Evolutionary conservation across 2,113 vertebrate species (phyloP).

Genomic region (Plestiodon gilberti): DNA sequence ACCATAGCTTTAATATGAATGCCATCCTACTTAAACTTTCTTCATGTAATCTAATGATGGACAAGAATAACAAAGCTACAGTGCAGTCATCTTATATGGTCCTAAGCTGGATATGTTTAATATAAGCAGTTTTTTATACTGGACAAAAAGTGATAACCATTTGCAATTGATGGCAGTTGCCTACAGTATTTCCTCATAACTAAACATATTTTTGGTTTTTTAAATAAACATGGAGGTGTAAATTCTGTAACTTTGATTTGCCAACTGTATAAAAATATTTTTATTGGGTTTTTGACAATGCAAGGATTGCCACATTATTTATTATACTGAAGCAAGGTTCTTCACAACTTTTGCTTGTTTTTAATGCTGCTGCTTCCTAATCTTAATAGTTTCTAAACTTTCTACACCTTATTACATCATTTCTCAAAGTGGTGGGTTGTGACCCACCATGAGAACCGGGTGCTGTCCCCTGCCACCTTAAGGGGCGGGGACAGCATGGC

Average conservation of each 20-base stretch:
- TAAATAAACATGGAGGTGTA: neutral
- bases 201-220: neutral
- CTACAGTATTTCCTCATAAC: neutral
- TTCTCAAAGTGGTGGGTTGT: too few species aligned
- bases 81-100: neutral
- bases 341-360: neutral
- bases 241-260: neutral
- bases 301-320: neutral
- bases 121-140: neutral
- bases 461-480: too few species aligned
- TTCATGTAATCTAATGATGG: neutral
- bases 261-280: neutral
- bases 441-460: too few species aligned
- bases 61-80: neutral
- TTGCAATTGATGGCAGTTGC: neutral
- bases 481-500: too few species aligned
- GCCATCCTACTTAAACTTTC: neutral
- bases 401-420: too few species aligned
- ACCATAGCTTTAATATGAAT: constrained; percentile 4
- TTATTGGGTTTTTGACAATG: neutral
- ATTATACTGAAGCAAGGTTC: neutral
- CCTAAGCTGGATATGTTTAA: neutral
- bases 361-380: neutral
- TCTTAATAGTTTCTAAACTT: neutral
- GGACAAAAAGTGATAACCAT: neutral